Evolutionary conservation across 2,113 vertebrate genomes (phyloP), one percentile per base, ranked within the genome.

Genomic region (Pycnonotus jocosus): DNA sequence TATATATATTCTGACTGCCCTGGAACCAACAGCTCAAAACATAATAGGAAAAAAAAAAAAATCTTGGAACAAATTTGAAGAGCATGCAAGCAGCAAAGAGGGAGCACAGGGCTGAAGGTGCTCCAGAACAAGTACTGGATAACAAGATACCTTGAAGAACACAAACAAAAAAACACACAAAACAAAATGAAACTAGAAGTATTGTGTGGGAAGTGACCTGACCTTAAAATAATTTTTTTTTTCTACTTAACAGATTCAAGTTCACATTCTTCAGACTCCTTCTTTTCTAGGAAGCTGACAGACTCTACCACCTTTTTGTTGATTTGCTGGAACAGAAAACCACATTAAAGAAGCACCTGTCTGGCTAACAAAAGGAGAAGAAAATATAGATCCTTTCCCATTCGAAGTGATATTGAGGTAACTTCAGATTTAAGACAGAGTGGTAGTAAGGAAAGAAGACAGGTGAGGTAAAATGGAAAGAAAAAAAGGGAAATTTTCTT

Each of bases 121-220:
- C 33, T 66, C 21, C 35, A 54, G 50, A 84, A 54, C 3, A 53
- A 62, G 11, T 30, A 19, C 0, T 12, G 21, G 7, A 8, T 42
- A 85, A 88, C 7, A 79, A 66, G 12, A 19, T 11, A 64, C 9
- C 38, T 6, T n/a, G 15, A 66, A 20, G 18, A 57, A 76, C 1
- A 25, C 10, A 42, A 14, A 42, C 42, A 53, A n/a, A 22, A 42
- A 20, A 2, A 0, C 1, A 2, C 12, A 56, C 40, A 44, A 21
- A 56, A 19, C 7, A 28, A 58, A 50, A 31, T 1, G 11, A 35
- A 60, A 27, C 27, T 47, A 19, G 37, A 74, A 38, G 4, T 7
- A 14, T 4, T 60, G 7, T 42, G 3, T 60, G 13, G 15, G 16
- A 70, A 51, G 37, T 69, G 3, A 82, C 21, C 3, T 23, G 25